Conservation (phyloP, 2,797 vertebrate genomes). For the Centroberyx gerrardi region DNA sequence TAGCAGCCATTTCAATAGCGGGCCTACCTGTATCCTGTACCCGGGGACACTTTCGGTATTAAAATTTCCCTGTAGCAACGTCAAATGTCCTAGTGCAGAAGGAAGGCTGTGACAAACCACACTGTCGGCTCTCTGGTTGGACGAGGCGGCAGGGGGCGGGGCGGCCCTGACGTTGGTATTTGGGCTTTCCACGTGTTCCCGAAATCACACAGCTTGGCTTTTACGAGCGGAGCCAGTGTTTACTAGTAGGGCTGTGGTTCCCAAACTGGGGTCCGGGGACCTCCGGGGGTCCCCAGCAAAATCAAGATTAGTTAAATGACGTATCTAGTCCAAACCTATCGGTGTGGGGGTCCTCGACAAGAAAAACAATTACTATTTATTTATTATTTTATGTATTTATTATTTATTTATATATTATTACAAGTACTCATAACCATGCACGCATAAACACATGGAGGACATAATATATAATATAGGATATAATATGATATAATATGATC, state of each 20-base stretch:
- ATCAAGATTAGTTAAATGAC: too few species aligned
- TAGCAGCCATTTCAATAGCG: conserved; percentile 76
- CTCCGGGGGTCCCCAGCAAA: too few species aligned
- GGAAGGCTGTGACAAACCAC: conserved; percentile 48
- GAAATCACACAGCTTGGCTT: background rate
- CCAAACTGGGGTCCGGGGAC: too few species aligned
- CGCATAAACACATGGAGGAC: too few species aligned
- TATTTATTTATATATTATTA: too few species aligned
- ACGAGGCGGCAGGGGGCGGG: conserved; percentile 41
- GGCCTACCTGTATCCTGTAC: conserved; percentile 2
- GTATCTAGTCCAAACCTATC: too few species aligned
- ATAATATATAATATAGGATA: too few species aligned
- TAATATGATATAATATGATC: too few species aligned
- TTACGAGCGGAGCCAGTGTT: conserved; percentile 1
- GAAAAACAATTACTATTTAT: too few species aligned
- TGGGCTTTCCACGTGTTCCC: conserved; percentile 72
- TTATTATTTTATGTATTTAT: too few species aligned
- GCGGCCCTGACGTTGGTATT: conserved; percentile 53
- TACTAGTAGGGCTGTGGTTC: background rate
- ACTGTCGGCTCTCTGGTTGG: conserved; percentile 70
- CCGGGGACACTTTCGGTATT: conserved; percentile 43
- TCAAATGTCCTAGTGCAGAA: conserved; percentile 35
- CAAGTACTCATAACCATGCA: too few species aligned
- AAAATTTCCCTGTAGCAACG: conserved; percentile 50
- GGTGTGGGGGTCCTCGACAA: too few species aligned